A percentile compares a stretch with the other conserved stretches of the same genome.
Evolutionary conservation across 2,888 invertebrate species (phyloP).

Genomic region (Drosophila phalerata): DNA sequence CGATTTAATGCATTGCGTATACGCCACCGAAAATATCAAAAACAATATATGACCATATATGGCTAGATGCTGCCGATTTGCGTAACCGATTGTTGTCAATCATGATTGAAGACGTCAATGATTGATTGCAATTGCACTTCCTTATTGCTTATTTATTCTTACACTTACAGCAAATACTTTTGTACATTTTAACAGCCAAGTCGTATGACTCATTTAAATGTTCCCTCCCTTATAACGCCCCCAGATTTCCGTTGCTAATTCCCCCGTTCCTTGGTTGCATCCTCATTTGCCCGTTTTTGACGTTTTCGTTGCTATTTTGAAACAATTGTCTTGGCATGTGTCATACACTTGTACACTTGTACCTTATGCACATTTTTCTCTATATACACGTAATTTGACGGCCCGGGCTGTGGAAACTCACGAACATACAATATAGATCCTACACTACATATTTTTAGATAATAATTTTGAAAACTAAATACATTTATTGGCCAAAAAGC

Average conservation of each 20-base stretch:
- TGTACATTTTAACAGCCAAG: too few species aligned
- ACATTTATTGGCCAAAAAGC: constrained; percentile 7
- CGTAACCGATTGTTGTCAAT: constrained; percentile 1
- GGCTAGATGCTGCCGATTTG: neutral
- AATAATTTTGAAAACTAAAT: constrained; percentile 7
- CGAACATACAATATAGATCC: constrained; percentile 2
- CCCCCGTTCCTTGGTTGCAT: neutral
- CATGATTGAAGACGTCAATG: constrained; percentile 8
- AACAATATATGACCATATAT: neutral
- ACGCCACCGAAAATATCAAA: constrained; percentile 32
- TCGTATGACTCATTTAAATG: constrained; percentile 8
- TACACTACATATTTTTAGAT: constrained; percentile 18
- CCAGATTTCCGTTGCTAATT: neutral
- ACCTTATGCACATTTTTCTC: constrained; percentile 9
- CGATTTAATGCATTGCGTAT: constrained; percentile 57
- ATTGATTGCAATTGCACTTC: constrained; percentile 9
- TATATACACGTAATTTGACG: constrained; percentile 7
- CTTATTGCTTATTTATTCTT: neutral
- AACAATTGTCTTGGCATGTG: constrained; percentile 57
- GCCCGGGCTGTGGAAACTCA: constrained; percentile 4
- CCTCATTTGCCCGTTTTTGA: constrained; percentile 33
- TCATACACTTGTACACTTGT: constrained; percentile 31
- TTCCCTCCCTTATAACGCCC: neutral
- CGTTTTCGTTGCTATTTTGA: constrained; percentile 54
- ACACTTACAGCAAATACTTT: constrained; percentile 3